phyloP scores from a whole-genome alignment of 1,140 invertebrate species.

The Drosophila eugracilis region DNA sequence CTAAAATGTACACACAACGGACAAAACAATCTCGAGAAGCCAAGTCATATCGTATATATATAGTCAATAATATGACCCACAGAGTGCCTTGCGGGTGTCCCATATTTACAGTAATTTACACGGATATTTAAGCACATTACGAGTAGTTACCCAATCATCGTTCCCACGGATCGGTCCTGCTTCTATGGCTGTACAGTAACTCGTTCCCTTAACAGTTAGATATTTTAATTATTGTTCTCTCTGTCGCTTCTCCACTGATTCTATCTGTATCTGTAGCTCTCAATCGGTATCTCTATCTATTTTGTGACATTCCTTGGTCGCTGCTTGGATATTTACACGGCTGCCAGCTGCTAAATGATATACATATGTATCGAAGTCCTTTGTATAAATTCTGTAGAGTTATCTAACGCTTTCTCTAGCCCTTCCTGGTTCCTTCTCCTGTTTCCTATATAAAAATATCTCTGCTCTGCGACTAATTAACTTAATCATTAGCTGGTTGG shows the following conservation, averaged over 20 bases:
- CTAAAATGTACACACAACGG: constrained; percentile 73
- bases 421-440: background rate
- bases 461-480: constrained; percentile 48
- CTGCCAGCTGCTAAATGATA: constrained; percentile 68
- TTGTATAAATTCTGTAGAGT: constrained; percentile 83
- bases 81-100: background rate
- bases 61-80: constrained; percentile 35
- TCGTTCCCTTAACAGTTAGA: constrained; percentile 49
- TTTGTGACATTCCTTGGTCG: constrained; percentile 60
- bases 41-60: constrained; percentile 52
- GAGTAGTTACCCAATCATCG: constrained; percentile 50
- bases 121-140: constrained; percentile 68
- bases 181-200: constrained; percentile 60
- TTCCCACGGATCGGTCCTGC: constrained; percentile 20
- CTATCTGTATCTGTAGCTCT: constrained; percentile 27
- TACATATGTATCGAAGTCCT: constrained; percentile 81
- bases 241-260: constrained; percentile 44
- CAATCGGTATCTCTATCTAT: constrained; percentile 14
- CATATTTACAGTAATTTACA: constrained; percentile 77
- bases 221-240: constrained; percentile 81
- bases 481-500: constrained; percentile 15
- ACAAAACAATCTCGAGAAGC: constrained; percentile 64
- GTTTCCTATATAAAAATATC: constrained; percentile 66
- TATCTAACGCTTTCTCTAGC: constrained; percentile 50
- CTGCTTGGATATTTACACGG: constrained; percentile 73